These are phyloP conservation scores for Oophaga sylvatica DNA, from an alignment of 2,797 vertebrate genomes.

Conservation along the genomic window DNA sequence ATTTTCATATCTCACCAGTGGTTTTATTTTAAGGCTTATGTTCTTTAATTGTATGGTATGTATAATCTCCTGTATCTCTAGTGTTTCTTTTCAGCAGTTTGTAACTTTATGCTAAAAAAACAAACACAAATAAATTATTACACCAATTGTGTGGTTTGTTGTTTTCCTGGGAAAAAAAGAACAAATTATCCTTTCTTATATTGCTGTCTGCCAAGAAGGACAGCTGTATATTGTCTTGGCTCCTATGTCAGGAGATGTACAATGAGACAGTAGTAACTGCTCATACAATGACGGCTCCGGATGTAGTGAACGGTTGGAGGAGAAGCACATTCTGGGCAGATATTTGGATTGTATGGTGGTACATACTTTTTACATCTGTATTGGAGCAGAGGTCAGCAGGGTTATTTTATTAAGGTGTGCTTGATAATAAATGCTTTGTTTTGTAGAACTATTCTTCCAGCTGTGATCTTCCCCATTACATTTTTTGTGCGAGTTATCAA, in stretches of 20 bases:
- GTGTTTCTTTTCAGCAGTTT: neutral
- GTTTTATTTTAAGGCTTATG: neutral
- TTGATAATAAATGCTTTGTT: neutral
- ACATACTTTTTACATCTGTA: neutral
- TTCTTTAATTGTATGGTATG: slow-evolving; percentile 46
- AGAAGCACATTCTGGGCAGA: neutral
- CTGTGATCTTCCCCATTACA: neutral
- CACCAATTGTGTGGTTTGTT: slow-evolving; percentile 2
- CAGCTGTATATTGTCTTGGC: slow-evolving; percentile 19
- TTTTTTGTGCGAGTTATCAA: no score
- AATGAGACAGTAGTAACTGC: slow-evolving; percentile 40
- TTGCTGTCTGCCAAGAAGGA: neutral
- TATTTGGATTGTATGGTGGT: neutral
- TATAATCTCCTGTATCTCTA: slow-evolving; percentile 45
- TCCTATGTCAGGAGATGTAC: neutral
- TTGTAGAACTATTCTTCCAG: neutral
- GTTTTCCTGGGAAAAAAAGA: neutral
- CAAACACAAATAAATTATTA: slow-evolving; percentile 6
- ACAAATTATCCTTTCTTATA: neutral
- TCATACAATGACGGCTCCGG: slow-evolving; percentile 28
- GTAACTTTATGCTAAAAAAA: neutral
- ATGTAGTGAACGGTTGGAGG: neutral
- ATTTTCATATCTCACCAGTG: neutral
- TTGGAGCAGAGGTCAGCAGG: neutral
- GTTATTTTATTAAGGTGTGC: neutral